phyloP scores from a whole-genome alignment of 2,113 vertebrate genomes.

The Cyprinodon tularosa region DNA sequence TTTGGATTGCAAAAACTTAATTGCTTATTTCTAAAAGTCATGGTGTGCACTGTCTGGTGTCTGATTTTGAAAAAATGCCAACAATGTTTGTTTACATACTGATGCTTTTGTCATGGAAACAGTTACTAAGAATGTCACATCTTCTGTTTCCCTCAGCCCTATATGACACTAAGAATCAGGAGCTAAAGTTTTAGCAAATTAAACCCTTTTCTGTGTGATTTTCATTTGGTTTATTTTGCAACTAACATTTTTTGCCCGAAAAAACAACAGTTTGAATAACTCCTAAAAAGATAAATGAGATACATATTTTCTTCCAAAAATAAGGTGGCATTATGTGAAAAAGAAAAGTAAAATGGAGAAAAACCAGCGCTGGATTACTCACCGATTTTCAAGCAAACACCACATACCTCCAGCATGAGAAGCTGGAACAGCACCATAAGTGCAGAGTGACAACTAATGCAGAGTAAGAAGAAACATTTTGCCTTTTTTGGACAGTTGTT shows the following conservation, averaged over 20 bases:
- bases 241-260: neutral
- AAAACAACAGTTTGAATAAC: neutral
- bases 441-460: slow-evolving; percentile 15
- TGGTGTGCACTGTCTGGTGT: neutral
- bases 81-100: neutral
- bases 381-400: slow-evolving; percentile 5
- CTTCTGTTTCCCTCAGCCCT: neutral
- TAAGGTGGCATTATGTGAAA: neutral
- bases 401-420: slow-evolving; percentile 13
- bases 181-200: neutral
- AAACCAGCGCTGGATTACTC: neutral
- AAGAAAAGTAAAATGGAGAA: neutral
- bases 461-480: slow-evolving; percentile 46
- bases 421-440: slow-evolving; percentile 22
- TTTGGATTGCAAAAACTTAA: neutral
- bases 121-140: neutral
- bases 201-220: neutral
- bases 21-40: no score
- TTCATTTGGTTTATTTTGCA: neutral
- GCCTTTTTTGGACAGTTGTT: slow-evolving; percentile 60
- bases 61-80: neutral
- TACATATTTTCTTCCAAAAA: neutral
- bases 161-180: neutral
- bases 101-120: neutral
- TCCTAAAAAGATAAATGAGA: slow-evolving; percentile 6